Conservation (phyloP, 2,888 invertebrate species). For the Stenotaenia linearis region DNA sequence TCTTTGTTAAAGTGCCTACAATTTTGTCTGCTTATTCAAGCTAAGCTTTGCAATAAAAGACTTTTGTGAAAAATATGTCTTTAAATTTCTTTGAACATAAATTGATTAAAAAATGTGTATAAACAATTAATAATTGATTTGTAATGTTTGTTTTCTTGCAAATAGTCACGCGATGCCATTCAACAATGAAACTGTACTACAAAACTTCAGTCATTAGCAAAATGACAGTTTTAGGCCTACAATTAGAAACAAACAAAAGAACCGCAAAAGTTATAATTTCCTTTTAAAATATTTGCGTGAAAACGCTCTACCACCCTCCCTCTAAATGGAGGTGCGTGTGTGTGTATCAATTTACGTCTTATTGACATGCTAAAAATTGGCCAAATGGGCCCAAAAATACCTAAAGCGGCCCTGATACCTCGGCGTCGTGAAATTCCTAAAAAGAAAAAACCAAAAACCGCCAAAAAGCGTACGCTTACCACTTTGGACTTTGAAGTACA, state of each 20-base stretch:
- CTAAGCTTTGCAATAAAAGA: background rate
- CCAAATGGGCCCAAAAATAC: background rate
- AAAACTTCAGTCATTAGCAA: background rate
- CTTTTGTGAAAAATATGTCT: background rate
- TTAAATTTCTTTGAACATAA: too few species aligned
- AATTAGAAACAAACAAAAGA: background rate
- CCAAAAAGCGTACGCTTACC: background rate
- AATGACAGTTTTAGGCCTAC: background rate
- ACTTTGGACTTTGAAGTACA: background rate
- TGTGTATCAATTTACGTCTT: background rate
- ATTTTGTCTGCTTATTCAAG: background rate
- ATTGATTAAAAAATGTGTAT: too few species aligned
- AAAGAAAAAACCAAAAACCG: background rate
- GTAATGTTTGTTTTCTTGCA: too few species aligned
- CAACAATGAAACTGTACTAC: background rate
- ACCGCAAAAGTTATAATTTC: background rate
- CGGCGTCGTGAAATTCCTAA: background rate
- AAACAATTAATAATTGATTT: too few species aligned
- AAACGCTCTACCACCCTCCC: background rate
- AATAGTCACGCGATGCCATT: background rate
- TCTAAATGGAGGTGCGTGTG: background rate
- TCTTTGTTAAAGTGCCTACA: background rate
- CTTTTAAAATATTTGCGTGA: background rate
- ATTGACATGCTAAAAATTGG: background rate
- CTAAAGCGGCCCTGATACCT: background rate